Percentiles rank a stretch among this genome's conserved stretches.
phyloP scores from a whole-genome alignment of 2,113 vertebrate genomes.

The Baryphthengus martii region DNA sequence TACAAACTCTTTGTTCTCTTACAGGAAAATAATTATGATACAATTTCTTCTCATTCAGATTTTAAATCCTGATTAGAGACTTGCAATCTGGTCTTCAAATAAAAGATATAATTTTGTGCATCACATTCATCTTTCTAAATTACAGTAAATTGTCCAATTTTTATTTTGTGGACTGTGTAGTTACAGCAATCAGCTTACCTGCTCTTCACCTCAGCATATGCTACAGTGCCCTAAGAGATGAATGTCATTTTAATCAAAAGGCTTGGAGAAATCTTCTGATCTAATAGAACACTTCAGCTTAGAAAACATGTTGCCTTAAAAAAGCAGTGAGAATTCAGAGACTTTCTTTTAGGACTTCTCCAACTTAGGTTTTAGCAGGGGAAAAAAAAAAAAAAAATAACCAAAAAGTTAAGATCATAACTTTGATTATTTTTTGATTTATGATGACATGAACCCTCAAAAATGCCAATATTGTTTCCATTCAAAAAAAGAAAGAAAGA shows the following conservation, averaged over 20 bases:
- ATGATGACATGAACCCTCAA: neutral
- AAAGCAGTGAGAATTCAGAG: neutral
- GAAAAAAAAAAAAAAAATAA: fast-evolving
- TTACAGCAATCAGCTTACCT: slow-evolving; percentile 62
- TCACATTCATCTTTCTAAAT: slow-evolving; percentile 61
- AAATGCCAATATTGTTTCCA: neutral
- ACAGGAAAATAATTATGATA: slow-evolving; percentile 63
- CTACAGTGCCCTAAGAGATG: neutral
- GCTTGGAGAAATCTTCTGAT: slow-evolving; percentile 13
- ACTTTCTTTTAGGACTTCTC: neutral
- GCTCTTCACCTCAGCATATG: neutral
- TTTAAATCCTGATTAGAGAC: slow-evolving; percentile 70
- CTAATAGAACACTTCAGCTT: neutral
- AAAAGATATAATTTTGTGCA: slow-evolving; percentile 68
- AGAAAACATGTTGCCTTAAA: neutral
- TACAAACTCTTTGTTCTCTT: slow-evolving; percentile 58
- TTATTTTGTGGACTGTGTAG: slow-evolving; percentile 40
- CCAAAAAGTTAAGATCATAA: neutral
- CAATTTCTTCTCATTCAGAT: slow-evolving; percentile 70
- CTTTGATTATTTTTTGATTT: neutral
- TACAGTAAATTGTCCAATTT: slow-evolving; percentile 75
- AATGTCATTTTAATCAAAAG: slow-evolving; percentile 54
- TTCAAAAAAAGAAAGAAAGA: neutral
- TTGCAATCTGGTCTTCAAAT: slow-evolving; percentile 64
- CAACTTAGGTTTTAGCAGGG: neutral